Evolutionary conservation across 2,797 vertebrate species (phyloP).

Genomic region (Lacerta bilineata): DNA sequence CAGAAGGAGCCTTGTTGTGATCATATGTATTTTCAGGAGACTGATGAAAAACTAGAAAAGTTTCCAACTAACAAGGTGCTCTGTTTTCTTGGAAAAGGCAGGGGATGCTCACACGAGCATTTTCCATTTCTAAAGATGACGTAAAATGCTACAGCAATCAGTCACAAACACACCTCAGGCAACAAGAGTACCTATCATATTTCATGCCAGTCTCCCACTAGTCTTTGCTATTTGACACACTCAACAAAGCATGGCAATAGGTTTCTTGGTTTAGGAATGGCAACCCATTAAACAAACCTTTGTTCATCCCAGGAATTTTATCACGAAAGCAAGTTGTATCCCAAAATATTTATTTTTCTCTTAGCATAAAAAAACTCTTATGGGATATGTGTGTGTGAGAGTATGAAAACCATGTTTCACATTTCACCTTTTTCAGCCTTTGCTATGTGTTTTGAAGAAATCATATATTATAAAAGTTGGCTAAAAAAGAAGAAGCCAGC

Average conservation of each 20-base stretch:
- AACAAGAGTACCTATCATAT: conserved; percentile 53
- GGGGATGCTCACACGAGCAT: conserved; percentile 70
- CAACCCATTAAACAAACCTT: conserved; percentile 45
- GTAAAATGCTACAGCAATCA: conserved; percentile 72
- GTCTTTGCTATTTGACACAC: conserved; percentile 61
- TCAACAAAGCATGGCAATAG: conserved; percentile 42
- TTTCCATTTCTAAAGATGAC: conserved; percentile 76
- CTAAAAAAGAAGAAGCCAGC: neutral
- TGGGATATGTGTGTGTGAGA: neutral
- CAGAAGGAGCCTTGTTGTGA: conserved; percentile 74
- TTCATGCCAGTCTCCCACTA: conserved; percentile 6
- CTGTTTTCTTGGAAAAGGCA: conserved; percentile 70
- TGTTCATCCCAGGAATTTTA: conserved; percentile 47
- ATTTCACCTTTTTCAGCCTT: neutral
- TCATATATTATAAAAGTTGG: neutral
- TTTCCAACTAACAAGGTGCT: conserved; percentile 73
- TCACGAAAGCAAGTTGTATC: neutral
- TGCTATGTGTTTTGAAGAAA: neutral
- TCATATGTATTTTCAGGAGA: conserved; percentile 80
- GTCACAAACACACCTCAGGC: conserved; percentile 60
- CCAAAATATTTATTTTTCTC: neutral
- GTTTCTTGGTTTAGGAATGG: conserved; percentile 57
- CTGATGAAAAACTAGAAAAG: conserved; percentile 79
- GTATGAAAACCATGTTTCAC: neutral
- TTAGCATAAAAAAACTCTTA: neutral